These are phyloP conservation scores for Hyalella azteca DNA, from an alignment of 2,888 invertebrate genomes.

Conservation along the genomic window DNA sequence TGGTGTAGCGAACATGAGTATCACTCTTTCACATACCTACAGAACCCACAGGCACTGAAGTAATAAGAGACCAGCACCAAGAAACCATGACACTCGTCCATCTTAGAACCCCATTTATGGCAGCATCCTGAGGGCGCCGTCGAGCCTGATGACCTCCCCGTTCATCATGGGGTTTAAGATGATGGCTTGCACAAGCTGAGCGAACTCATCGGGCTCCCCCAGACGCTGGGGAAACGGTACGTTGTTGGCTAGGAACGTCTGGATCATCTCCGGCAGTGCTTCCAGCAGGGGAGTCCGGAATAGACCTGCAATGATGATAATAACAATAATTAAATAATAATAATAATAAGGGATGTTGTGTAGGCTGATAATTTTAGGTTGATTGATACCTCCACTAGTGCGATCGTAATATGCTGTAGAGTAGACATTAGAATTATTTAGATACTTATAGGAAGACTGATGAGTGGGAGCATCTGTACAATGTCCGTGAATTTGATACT, in stretches of 20 bases:
- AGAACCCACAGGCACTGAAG: background rate
- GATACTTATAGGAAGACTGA: too few relatives aligned
- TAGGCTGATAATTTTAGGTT: too few relatives aligned
- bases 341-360: too few relatives aligned
- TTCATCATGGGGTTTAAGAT: constrained; percentile 89
- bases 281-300: background rate
- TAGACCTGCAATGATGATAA: constrained; percentile 66
- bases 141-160: constrained; percentile 87
- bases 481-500: too few relatives aligned
- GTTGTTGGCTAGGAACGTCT: constrained; percentile 69
- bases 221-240: constrained; percentile 84
- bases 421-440: too few relatives aligned
- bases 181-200: constrained; percentile 81
- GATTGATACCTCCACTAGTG: too few relatives aligned
- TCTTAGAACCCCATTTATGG: constrained; percentile 8
- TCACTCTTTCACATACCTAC: background rate
- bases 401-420: too few relatives aligned
- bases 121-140: constrained; percentile 75
- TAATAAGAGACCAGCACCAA: too few relatives aligned
- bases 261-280: constrained; percentile 63
- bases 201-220: constrained; percentile 86
- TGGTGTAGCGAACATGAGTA: background rate
- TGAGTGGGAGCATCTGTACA: too few relatives aligned
- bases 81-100: background rate
- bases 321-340: background rate